Conservation (phyloP, 2,797 vertebrate genomes). For the Alca torda region DNA sequence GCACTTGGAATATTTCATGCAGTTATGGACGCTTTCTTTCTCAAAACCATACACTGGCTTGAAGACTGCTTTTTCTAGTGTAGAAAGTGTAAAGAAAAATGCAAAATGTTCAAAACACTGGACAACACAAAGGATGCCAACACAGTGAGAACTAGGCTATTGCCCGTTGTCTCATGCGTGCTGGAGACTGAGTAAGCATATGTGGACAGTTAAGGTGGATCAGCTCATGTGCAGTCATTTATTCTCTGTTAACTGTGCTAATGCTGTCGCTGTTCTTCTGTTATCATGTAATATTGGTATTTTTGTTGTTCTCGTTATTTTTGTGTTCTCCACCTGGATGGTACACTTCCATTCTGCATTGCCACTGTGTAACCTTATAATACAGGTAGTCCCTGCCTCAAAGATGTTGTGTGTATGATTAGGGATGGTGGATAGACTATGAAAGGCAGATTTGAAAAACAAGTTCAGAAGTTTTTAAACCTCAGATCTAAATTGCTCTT, state of each 20-base stretch:
- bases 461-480: neutral
- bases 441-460: neutral
- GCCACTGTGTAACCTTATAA: accelerated
- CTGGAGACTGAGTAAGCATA: neutral
- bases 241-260: neutral
- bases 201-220: neutral
- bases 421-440: neutral
- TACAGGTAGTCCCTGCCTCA: neutral
- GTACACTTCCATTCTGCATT: neutral
- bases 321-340: neutral
- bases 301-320: neutral
- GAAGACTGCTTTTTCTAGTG: neutral
- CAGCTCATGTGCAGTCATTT: neutral
- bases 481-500: neutral
- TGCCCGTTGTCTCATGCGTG: neutral
- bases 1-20: neutral
- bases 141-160: neutral
- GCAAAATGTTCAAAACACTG: neutral
- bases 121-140: neutral
- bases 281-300: neutral
- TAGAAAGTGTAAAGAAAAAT: neutral
- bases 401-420: neutral
- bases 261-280: neutral
- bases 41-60: neutral
- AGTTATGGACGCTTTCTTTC: neutral